phyloP scores from a whole-genome alignment of 2,888 invertebrate species.

The Hirtodrosophila confusa region DNA sequence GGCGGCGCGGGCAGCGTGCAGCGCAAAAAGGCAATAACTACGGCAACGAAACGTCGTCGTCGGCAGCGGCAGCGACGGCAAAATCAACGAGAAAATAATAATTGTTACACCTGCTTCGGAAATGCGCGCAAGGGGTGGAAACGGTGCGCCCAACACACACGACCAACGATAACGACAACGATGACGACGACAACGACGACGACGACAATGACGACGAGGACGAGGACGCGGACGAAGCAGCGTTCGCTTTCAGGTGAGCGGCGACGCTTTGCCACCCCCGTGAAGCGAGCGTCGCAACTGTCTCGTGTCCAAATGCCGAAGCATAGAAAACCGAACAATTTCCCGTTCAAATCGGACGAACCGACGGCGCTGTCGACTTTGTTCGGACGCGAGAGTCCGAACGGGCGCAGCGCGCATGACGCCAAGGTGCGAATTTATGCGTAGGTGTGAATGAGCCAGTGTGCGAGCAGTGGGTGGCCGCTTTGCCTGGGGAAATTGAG shows the following conservation, averaged over 20 bases:
- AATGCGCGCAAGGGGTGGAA: conserved; percentile 63
- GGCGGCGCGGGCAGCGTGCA: conserved; percentile 22
- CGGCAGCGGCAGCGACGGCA: conserved; percentile 61
- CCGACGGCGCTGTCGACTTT: conserved; percentile 26
- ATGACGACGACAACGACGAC: conserved; percentile 25
- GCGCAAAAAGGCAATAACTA: conserved; percentile 53
- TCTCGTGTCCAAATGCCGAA: conserved; percentile 59
- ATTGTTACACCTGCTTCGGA: conserved; percentile 83
- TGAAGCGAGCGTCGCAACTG: conserved; percentile 27
- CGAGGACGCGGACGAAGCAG: conserved; percentile 29
- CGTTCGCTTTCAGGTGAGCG: conserved; percentile 69
- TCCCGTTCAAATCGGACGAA: conserved; percentile 28
- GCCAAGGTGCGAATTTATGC: conserved; percentile 70
- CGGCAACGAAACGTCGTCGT: conserved; percentile 25
- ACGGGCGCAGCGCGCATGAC: conserved; percentile 74
- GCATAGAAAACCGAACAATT: conserved; percentile 52
- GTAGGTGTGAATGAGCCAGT: conserved; percentile 54
- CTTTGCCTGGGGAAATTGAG: conserved; percentile 13
- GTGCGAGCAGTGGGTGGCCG: conserved; percentile 38
- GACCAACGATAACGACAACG: conserved; percentile 40
- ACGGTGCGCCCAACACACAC: conserved; percentile 47
- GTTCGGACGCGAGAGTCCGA: conserved; percentile 59
- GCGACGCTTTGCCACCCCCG: conserved; percentile 51
- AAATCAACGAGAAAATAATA: conserved; percentile 82
- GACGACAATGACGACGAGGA: conserved; percentile 28